Conservation (phyloP, 2,113 vertebrate species). For the Tenebrosternarchus preto region DNA sequence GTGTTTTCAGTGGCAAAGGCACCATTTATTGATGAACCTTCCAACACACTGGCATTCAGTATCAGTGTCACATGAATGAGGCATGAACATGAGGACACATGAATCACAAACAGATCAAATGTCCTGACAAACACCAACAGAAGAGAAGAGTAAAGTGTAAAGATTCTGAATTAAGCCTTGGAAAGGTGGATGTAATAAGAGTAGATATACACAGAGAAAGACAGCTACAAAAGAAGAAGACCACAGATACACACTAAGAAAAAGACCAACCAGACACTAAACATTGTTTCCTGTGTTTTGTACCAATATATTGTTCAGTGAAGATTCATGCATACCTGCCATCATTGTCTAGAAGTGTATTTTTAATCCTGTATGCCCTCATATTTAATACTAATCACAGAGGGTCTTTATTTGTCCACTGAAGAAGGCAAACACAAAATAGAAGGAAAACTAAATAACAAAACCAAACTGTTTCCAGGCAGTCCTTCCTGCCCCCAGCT, state of each 20-base stretch:
- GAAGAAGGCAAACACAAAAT: constrained; percentile 1
- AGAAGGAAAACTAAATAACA: neutral
- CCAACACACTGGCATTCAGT: neutral
- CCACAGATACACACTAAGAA: too few species aligned
- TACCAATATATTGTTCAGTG: neutral
- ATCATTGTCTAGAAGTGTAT: neutral
- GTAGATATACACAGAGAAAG: neutral
- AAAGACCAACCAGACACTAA: neutral
- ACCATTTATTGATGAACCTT: neutral
- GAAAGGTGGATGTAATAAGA: neutral
- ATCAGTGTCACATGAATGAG: neutral
- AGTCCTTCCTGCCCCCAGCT: constrained; percentile 21
- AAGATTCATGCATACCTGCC: neutral
- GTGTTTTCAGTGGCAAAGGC: neutral
- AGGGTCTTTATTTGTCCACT: constrained; percentile 6
- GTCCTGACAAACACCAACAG: neutral
- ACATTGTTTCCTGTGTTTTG: neutral
- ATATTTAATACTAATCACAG: neutral
- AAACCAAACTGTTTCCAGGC: neutral
- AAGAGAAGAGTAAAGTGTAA: neutral
- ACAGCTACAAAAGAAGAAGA: neutral
- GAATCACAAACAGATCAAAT: neutral
- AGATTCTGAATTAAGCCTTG: constrained; percentile 3
- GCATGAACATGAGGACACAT: neutral
- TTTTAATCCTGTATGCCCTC: neutral